Conservation (phyloP, 1,140 invertebrate genomes). For the Zaprionus camerounensis region DNA sequence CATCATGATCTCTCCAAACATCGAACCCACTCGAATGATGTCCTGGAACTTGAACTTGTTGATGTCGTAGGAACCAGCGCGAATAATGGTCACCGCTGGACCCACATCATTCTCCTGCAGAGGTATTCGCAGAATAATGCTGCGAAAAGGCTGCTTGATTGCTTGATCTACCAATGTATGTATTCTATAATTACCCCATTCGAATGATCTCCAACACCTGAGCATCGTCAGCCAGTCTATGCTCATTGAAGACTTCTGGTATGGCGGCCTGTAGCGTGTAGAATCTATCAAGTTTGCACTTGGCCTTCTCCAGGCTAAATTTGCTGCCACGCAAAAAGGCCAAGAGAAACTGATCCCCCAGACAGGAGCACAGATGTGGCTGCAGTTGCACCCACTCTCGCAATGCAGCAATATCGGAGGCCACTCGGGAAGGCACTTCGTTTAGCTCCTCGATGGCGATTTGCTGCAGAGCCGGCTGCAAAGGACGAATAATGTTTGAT, state of each 20-base stretch:
- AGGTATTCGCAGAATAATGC: slow-evolving; percentile 58
- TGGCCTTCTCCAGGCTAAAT: slow-evolving; percentile 87
- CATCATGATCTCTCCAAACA: slow-evolving; percentile 77
- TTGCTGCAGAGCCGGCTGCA: slow-evolving; percentile 42
- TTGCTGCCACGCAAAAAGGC: slow-evolving; percentile 88
- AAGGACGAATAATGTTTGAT: slow-evolving; percentile 32
- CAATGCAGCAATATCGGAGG: slow-evolving; percentile 85
- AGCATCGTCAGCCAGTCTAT: slow-evolving; percentile 65
- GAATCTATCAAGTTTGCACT: slow-evolving; percentile 87
- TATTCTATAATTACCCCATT: slow-evolving; percentile 79
- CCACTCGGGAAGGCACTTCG: slow-evolving; percentile 86
- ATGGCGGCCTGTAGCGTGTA: slow-evolving; percentile 86
- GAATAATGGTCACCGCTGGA: slow-evolving; percentile 82
- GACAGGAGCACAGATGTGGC: slow-evolving; percentile 85
- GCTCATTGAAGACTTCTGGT: slow-evolving; percentile 85
- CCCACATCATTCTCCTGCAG: slow-evolving; percentile 59
- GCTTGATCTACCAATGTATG: not conserved
- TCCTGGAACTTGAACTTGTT: slow-evolving; percentile 63
- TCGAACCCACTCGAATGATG: slow-evolving; percentile 62
- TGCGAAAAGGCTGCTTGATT: not conserved
- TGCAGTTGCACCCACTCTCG: slow-evolving; percentile 87
- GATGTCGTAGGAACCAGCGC: slow-evolving; percentile 64
- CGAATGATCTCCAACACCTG: slow-evolving; percentile 84
- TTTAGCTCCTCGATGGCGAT: slow-evolving; percentile 86
- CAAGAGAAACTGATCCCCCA: slow-evolving; percentile 86